Percentiles rank a stretch among this genome's conserved stretches.
phyloP scores from a whole-genome alignment of 2,888 invertebrate species.

The Drosophila kanekoi region DNA sequence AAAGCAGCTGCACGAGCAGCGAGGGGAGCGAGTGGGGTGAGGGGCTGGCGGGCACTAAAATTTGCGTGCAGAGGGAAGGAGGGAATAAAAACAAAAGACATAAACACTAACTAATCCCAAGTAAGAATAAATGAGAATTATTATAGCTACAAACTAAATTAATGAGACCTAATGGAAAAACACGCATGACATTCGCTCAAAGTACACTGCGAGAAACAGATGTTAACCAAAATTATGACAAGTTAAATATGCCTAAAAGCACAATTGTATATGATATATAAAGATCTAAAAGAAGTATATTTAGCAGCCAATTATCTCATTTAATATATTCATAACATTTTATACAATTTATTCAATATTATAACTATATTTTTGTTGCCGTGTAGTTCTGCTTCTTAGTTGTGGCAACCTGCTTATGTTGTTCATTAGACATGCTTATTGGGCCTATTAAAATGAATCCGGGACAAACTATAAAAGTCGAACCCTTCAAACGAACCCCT shows the following conservation, averaged over 20 bases:
- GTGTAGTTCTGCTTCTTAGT: slow-evolving; percentile 8
- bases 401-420: slow-evolving; percentile 63
- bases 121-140: slow-evolving; percentile 59
- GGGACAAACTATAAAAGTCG: slow-evolving; percentile 81
- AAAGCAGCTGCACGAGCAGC: slow-evolving; percentile 17
- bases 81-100: slow-evolving; percentile 44
- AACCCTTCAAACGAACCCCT: slow-evolving; percentile 54
- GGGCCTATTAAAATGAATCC: slow-evolving; percentile 81
- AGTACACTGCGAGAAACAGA: neutral
- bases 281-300: too few relatives aligned
- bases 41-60: slow-evolving; percentile 7
- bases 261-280: too few relatives aligned
- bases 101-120: slow-evolving; percentile 51
- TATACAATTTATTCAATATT: neutral
- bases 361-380: neutral
- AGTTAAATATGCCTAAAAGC: too few relatives aligned
- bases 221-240: neutral
- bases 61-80: slow-evolving; percentile 61
- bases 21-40: neutral
- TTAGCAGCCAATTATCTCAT: too few relatives aligned
- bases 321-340: too few relatives aligned
- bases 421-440: slow-evolving; percentile 82
- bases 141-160: slow-evolving; percentile 32
- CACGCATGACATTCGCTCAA: slow-evolving; percentile 26
- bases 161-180: slow-evolving; percentile 31